phyloP scores from a whole-genome alignment of 1,140 invertebrate genomes.

The Helicoverpa zea region DNA sequence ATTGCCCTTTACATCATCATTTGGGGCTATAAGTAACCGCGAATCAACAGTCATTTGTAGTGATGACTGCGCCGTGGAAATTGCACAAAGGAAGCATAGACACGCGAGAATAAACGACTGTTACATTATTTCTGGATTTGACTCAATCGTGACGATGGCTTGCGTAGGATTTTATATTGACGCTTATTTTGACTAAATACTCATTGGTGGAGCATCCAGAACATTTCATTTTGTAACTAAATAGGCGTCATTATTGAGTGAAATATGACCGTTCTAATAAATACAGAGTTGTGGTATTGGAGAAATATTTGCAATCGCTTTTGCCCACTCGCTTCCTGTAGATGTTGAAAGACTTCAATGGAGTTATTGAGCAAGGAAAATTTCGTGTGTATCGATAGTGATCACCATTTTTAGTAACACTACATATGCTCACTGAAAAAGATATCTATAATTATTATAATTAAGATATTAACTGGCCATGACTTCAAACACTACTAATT shows the following conservation, averaged over 20 bases:
- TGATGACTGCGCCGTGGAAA: constrained; percentile 8
- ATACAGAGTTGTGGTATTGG: background rate
- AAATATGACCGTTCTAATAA: background rate
- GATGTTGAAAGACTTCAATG: background rate
- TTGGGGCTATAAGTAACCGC: background rate
- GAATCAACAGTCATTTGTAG: background rate
- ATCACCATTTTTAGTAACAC: too few species aligned
- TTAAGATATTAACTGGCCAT: too few species aligned
- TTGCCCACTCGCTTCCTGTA: background rate
- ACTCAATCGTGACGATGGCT: constrained; percentile 58
- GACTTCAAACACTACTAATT: too few species aligned
- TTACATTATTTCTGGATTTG: constrained; percentile 63
- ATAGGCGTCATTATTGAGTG: background rate
- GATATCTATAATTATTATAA: too few species aligned
- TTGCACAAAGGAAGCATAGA: constrained; percentile 24
- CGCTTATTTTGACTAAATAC: constrained; percentile 37
- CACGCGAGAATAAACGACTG: constrained; percentile 1
- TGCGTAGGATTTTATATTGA: constrained; percentile 62
- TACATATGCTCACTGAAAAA: too few species aligned
- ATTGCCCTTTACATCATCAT: background rate
- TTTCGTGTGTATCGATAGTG: too few species aligned
- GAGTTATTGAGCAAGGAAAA: background rate
- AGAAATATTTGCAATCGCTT: background rate
- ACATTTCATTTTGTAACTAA: background rate
- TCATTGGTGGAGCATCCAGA: constrained; percentile 12